Base-by-base conservation (phyloP, 2,797 vertebrate genomes). In the Sebastes itinus region DNA sequence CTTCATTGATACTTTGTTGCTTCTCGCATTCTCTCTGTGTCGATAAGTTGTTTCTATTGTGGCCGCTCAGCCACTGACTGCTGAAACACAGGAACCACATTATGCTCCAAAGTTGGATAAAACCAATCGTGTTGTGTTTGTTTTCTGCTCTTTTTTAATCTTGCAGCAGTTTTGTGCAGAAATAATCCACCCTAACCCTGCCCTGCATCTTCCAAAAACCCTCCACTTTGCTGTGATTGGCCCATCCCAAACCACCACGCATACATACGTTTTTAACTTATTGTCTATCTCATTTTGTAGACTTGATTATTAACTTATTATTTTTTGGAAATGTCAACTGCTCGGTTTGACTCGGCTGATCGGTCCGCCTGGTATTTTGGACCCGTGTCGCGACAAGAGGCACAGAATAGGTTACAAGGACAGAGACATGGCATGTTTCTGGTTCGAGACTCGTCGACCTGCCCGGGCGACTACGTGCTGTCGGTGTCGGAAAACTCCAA, bases 401-500 rank as follows among this genome's bases (percentile, higher is more conserved):
- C 98, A 2, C 97, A 98, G 96, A 97, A 94, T 72, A 94, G 97
- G 86, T 92, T 99, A 82, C 99, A 99, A 25, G 98, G 99, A 81
- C 98, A 99, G 95, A 96, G 97, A 80, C 98, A 99, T 69, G 98
- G 99, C 68, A 96, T 97, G 94, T 99, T 99, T 87, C 94, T 99
- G 2, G 99, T 99, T 65, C 96, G 98, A 77, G 98, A 99, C 92
- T 99, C 98, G 12, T 98, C 98, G 83, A 99, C 99, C 88, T 99
- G 98, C 89, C 98, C 97, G 0, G 98, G 99, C 2, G 98, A 99
- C 93, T 99, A 99, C 85, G 98, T 99, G 77, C 95, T 99, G 82
- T 99, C 99, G 0, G 99, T 99, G 72, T 99, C 98, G 0, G 98
- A 99, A 90, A 99, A 99, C 95, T 97, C 97, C 81, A 97, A 98